A percentile compares a stretch with the other conserved stretches of the same genome.
Evolutionary conservation across 2,113 vertebrate species (phyloP).

Genomic region (Trachemys scripta): DNA sequence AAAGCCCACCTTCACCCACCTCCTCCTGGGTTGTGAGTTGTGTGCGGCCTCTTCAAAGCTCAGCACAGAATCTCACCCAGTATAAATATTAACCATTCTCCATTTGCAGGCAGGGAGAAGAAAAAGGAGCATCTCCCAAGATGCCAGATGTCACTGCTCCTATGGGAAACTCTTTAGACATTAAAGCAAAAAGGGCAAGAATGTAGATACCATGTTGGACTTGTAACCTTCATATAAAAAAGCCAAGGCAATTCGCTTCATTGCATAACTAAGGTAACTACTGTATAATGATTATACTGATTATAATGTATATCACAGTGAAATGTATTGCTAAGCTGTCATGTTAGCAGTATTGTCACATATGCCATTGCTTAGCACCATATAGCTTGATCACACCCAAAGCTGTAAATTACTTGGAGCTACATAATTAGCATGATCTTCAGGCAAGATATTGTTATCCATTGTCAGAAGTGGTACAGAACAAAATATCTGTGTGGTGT

Average conservation of each 20-base stretch:
- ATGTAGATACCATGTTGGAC: neutral
- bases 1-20: neutral
- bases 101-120: neutral
- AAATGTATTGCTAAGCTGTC: neutral
- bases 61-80: neutral
- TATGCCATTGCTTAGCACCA: neutral
- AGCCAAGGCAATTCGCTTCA: fast-evolving
- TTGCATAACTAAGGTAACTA: neutral
- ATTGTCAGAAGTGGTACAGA: neutral
- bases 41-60: neutral
- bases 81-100: neutral
- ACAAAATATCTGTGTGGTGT: neutral
- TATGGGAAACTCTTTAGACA: neutral
- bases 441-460: neutral
- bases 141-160: neutral
- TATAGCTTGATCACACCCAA: neutral
- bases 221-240: neutral
- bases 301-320: neutral
- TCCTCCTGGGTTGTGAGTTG: neutral
- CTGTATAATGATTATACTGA: neutral
- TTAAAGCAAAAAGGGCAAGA: neutral
- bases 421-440: neutral
- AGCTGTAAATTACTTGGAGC: neutral
- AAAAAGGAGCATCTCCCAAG: neutral
- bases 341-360: neutral